These are phyloP conservation scores for Copidosoma floridanum DNA, from an alignment of 1,140 invertebrate species.

Conservation along the genomic window DNA sequence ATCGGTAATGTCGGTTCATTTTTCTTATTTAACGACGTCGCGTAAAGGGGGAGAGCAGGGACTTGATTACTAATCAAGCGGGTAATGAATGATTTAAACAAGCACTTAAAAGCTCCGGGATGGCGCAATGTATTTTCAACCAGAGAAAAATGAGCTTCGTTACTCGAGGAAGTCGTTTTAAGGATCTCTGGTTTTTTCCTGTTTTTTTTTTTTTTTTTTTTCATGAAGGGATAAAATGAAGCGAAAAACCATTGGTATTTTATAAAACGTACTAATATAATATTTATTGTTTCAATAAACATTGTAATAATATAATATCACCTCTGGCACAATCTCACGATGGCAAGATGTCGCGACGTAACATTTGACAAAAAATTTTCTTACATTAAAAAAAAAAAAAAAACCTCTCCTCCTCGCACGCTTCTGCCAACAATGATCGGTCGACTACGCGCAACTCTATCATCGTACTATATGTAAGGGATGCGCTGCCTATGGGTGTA, in stretches of 20 bases:
- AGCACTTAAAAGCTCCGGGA: not conserved
- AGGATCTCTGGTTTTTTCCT: too few species aligned
- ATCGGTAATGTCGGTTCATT: slow-evolving; percentile 5
- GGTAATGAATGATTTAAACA: slow-evolving; percentile 3
- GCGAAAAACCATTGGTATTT: slow-evolving; percentile 35
- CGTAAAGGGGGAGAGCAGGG: too few species aligned
- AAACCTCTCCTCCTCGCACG: slow-evolving; percentile 23
- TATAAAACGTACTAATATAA: slow-evolving; percentile 60
- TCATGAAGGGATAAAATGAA: not conserved
- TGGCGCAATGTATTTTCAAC: too few species aligned
- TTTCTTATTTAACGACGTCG: too few species aligned
- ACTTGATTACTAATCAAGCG: too few species aligned
- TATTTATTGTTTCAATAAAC: slow-evolving; percentile 59
- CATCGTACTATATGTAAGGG: slow-evolving; percentile 34
- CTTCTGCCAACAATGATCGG: slow-evolving; percentile 33
- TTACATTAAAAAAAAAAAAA: too few species aligned
- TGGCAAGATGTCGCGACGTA: slow-evolving; percentile 56
- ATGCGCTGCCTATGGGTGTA: too few species aligned
- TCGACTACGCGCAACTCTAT: slow-evolving; percentile 40
- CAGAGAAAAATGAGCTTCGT: too few species aligned
- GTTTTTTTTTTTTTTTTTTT: too few species aligned
- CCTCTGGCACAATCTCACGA: slow-evolving; percentile 59
- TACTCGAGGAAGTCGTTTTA: too few species aligned
- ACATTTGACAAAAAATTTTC: slow-evolving; percentile 40
- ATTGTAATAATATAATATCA: slow-evolving; percentile 59